Evolutionary conservation across 1,140 invertebrate genomes (phyloP).

Genomic region (Ips typographus): DNA sequence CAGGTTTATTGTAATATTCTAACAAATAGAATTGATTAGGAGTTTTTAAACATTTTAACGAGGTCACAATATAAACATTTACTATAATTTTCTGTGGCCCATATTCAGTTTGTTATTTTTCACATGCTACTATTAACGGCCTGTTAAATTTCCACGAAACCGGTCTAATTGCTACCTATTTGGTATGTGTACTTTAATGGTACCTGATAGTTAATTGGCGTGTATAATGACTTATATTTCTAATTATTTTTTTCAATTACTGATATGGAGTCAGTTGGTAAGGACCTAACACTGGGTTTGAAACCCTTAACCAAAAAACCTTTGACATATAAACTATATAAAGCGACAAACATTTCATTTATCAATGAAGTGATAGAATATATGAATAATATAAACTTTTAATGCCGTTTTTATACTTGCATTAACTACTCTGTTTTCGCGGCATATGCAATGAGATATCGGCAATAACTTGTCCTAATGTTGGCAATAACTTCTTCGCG

Average conservation of each 20-base stretch:
- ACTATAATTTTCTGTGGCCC: too few relatives aligned
- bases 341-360: too few relatives aligned
- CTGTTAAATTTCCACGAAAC: conserved; percentile 7
- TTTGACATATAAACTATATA: too few relatives aligned
- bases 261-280: not conserved
- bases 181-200: not conserved
- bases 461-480: conserved; percentile 40
- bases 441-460: conserved; percentile 40
- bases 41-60: too few relatives aligned
- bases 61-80: too few relatives aligned
- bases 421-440: conserved; percentile 23
- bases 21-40: too few relatives aligned
- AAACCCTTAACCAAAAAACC: too few relatives aligned
- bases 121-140: conserved; percentile 2
- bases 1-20: too few relatives aligned
- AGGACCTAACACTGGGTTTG: too few relatives aligned
- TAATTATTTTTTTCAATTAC: conserved; percentile 10
- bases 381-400: not conserved
- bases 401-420: conserved; percentile 13
- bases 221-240: conserved; percentile 1
- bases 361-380: too few relatives aligned
- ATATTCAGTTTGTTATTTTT: too few relatives aligned
- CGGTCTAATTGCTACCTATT: not conserved
- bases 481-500: conserved; percentile 37
- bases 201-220: conserved; percentile 5